Conservation (phyloP, 2,888 invertebrate genomes). For the Drosophila seclusa region DNA sequence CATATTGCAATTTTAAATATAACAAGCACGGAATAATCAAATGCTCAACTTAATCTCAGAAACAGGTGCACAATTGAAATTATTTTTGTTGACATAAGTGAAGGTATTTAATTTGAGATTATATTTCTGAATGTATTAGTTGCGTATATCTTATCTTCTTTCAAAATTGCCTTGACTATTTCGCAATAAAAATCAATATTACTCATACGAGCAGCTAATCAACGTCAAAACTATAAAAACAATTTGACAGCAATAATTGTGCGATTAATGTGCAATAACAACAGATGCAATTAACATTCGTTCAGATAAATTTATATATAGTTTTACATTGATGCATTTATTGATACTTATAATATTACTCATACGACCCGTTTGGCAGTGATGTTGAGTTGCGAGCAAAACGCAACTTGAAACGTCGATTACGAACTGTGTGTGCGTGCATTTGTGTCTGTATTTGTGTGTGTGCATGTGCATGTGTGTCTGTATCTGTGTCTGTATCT, state of each 20-base stretch:
- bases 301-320: not conserved
- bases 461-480: not conserved
- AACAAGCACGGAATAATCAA: not conserved
- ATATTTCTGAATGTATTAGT: not conserved
- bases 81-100: not conserved
- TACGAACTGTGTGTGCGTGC: not conserved
- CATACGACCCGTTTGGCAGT: conserved; percentile 48
- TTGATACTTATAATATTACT: conserved; percentile 33
- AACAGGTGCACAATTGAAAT: not conserved
- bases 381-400: conserved; percentile 47
- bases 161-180: not conserved
- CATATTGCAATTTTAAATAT: not conserved
- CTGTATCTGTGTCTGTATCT: conserved; percentile 5
- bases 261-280: conserved; percentile 41
- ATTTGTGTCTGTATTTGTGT: not conserved
- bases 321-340: conserved; percentile 2
- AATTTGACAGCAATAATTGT: conserved; percentile 28
- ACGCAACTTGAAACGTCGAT: conserved; percentile 21
- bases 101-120: not conserved
- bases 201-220: conserved; percentile 41
- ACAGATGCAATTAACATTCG: conserved; percentile 27
- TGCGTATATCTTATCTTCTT: not conserved
- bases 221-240: conserved; percentile 1
- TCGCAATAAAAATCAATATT: conserved; percentile 25
- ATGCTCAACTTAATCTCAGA: not conserved